Evolutionary conservation across 2,888 invertebrate species (phyloP).

Genomic region (Meloe dianella): DNA sequence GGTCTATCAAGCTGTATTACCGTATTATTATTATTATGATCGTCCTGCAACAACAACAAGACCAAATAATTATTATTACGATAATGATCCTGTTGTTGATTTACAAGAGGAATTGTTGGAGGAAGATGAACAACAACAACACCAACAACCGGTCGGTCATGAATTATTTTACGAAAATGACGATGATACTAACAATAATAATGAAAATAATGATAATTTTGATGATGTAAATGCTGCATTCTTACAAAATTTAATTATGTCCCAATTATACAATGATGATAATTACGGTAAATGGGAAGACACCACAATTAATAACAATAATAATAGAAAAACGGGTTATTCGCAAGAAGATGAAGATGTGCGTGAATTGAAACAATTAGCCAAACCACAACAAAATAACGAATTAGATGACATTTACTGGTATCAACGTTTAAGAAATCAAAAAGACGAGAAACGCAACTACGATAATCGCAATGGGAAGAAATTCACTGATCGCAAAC

Average conservation of each 20-base stretch:
- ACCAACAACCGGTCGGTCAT: slow-evolving; percentile 69
- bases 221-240: slow-evolving; percentile 67
- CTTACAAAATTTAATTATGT: slow-evolving; percentile 70
- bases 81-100: slow-evolving; percentile 61
- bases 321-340: slow-evolving; percentile 17
- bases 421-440: slow-evolving; percentile 42
- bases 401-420: slow-evolving; percentile 40
- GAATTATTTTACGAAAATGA: slow-evolving; percentile 71
- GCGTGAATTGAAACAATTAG: slow-evolving; percentile 68
- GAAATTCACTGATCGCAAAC: slow-evolving; percentile 53
- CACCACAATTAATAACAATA: slow-evolving; percentile 19
- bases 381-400: slow-evolving; percentile 57
- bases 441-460: slow-evolving; percentile 34
- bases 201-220: slow-evolving; percentile 42
- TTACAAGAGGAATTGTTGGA: slow-evolving; percentile 67
- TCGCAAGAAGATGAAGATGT: slow-evolving; percentile 70
- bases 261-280: slow-evolving; percentile 66
- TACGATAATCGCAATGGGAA: slow-evolving; percentile 23
- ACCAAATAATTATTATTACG: slow-evolving; percentile 57
- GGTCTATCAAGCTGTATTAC: slow-evolving; percentile 58
- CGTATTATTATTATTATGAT: slow-evolving; percentile 61
- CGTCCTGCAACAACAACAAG: slow-evolving; percentile 47
- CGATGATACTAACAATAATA: slow-evolving; percentile 35
- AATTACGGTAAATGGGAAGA: slow-evolving; percentile 45
- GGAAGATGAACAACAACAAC: slow-evolving; percentile 66